Conservation (phyloP, 2,888 invertebrate species). For the Andrena dorsata region DNA sequence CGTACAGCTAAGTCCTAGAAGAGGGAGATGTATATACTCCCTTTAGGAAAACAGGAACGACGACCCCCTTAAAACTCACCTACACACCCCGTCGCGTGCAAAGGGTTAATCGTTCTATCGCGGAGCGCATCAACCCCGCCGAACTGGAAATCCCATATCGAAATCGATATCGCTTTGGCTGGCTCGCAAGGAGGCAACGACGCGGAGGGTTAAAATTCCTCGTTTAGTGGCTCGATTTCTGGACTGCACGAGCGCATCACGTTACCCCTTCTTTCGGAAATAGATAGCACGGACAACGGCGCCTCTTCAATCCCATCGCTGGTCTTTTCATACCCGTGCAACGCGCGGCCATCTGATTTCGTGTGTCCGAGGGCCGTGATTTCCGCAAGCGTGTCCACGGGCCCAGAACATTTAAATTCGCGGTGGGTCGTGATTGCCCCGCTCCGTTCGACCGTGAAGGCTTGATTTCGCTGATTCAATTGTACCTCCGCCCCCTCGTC, state of each 20-base stretch:
- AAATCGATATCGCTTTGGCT: slow-evolving; percentile 19
- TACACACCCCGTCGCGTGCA: not conserved
- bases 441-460: slow-evolving; percentile 56
- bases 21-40: not conserved
- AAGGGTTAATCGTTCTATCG: slow-evolving; percentile 26
- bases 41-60: slow-evolving; percentile 12
- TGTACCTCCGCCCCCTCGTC: slow-evolving; percentile 60
- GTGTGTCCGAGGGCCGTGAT: not conserved
- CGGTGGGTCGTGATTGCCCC: slow-evolving; percentile 68
- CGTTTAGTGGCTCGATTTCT: slow-evolving; percentile 15
- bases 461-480: slow-evolving; percentile 77
- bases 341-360: slow-evolving; percentile 35
- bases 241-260: slow-evolving; percentile 3
- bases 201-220: slow-evolving; percentile 12
- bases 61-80: slow-evolving; percentile 10
- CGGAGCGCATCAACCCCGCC: slow-evolving; percentile 1
- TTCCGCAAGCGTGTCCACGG: slow-evolving; percentile 2
- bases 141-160: slow-evolving; percentile 2
- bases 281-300: not conserved
- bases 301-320: not conserved
- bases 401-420: slow-evolving; percentile 76
- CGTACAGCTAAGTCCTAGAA: slow-evolving; percentile 16
- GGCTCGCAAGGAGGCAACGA: slow-evolving; percentile 14
- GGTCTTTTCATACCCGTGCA: slow-evolving; percentile 15
- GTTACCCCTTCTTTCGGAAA: slow-evolving; percentile 8